phyloP scores from a whole-genome alignment of 1,140 invertebrate genomes.

The Stegodyphus dumicola region DNA sequence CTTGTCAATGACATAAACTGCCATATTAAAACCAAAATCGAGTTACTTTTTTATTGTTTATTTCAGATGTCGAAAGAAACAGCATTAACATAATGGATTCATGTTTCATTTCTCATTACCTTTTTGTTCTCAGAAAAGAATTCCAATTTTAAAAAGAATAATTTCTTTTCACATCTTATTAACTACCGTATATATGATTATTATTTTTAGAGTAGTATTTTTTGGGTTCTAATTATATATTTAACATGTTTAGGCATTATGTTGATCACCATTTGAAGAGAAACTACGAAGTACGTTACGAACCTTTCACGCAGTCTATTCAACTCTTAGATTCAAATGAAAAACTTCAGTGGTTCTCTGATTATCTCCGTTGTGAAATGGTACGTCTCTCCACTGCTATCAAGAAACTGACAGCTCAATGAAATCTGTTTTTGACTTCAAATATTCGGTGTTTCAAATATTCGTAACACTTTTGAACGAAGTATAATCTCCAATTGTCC shows the following conservation, averaged over 20 bases:
- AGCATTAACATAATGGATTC: no score
- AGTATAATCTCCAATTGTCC: no score
- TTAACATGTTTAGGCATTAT: conserved; percentile 76
- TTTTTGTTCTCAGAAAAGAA: no score
- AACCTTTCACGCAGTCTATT: conserved; percentile 94
- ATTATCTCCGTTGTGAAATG: conserved; percentile 81
- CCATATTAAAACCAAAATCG: no score
- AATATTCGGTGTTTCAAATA: no score
- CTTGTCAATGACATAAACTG: no score
- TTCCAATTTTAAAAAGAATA: not conserved
- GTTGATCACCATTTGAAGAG: conserved; percentile 82
- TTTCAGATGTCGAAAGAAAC: no score
- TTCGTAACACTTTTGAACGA: no score
- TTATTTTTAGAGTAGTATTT: not conserved
- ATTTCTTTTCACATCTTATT: not conserved
- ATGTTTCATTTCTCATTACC: no score
- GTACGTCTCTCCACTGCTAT: conserved; percentile 85
- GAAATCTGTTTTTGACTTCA: not conserved
- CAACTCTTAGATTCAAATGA: conserved; percentile 90
- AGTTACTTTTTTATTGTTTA: no score
- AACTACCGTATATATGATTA: not conserved
- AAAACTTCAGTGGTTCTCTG: conserved; percentile 86
- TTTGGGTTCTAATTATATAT: conserved; percentile 1
- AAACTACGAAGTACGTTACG: conserved; percentile 94
- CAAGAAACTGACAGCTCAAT: conserved; percentile 75